Evolutionary conservation across 1,140 invertebrate species (phyloP), one percentile per base, ranked within the genome.

Genomic region (Pantala flavescens): DNA sequence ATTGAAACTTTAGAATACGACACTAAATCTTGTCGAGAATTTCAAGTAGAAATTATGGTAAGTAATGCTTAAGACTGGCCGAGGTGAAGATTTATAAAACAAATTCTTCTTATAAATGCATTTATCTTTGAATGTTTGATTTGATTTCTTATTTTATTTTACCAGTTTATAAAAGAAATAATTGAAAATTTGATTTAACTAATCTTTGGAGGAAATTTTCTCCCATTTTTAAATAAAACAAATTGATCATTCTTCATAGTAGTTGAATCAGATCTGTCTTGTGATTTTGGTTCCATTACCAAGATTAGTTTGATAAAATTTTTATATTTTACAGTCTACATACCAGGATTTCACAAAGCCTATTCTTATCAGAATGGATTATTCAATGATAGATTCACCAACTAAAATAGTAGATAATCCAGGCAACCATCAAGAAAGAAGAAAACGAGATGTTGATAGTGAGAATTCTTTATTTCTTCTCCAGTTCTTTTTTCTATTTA

Each of bases 371-470:
- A n/a, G 23, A 11, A 23, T 70, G 63, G 63, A 70, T n/a, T 70
- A n/a, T 36, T 36, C 28, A 36, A 9, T 36, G 2, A 9, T 36
- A 36, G 28, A 36, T 36, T 36, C 28, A 36, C 9, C 28, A 36
- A 5, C 28, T 5, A 36, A 36, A 9, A 36, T 5, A 2, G 3
- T 36, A 36, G 28, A 36, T 11, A 2, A 70, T n/a, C n/a, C 23
- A 2, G 11, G 11, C 11, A 70, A 70, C 63, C 23, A n/a, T 7
- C 10, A 16, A 19, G 43, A 23, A 36, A 42, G 42, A 23, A 43
- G 16, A 24, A 23, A 36, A 24, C 28, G 73, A 19, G 10, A 36
- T 42, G 16, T 19, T 0, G 73, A 49, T 19, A 36, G 74, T 78
- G 55, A 72, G 49, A 2, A 36, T 36, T 36, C 2, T 9, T 5